Conservation (phyloP, 2,113 vertebrate species). For the Vanacampus margaritifer region DNA sequence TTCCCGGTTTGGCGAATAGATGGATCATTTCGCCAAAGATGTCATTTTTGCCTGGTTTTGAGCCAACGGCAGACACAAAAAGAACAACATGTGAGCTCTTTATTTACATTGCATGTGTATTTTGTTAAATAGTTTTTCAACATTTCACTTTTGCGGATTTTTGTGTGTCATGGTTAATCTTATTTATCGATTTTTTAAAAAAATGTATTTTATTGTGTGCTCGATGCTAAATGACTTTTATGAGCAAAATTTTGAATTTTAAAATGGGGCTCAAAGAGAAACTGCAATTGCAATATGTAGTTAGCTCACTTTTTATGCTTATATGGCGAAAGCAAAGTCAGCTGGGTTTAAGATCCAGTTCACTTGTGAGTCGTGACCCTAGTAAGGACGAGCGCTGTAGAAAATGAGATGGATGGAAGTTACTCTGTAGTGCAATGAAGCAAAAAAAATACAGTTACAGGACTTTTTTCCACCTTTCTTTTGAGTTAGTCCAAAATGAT, state of each 20-base stretch:
- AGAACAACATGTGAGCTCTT: neutral
- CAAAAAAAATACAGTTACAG: neutral
- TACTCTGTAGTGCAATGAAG: neutral
- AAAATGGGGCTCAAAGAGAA: too few species aligned
- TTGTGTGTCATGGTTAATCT: too few species aligned
- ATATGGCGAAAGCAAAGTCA: neutral
- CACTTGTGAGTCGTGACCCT: neutral
- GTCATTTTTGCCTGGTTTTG: conserved; percentile 88
- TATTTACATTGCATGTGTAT: neutral
- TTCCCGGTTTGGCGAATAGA: conserved; percentile 90
- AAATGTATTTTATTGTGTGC: too few species aligned
- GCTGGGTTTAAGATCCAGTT: neutral
- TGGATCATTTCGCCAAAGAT: conserved; percentile 99
- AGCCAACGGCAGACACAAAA: conserved; percentile 13
- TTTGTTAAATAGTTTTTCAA: too few species aligned
- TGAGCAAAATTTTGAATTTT: too few species aligned
- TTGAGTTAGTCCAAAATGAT: neutral
- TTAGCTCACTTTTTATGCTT: too few species aligned
- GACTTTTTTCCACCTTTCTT: neutral
- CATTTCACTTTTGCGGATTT: too few species aligned
- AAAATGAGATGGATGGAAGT: neutral
- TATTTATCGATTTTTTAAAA: too few species aligned
- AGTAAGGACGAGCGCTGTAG: neutral
- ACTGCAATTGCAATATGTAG: too few species aligned
- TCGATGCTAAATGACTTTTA: too few species aligned